These are phyloP conservation scores for Sphaerophoria rueppellii DNA, from an alignment of 2,888 invertebrate genomes.

Conservation along the genomic window DNA sequence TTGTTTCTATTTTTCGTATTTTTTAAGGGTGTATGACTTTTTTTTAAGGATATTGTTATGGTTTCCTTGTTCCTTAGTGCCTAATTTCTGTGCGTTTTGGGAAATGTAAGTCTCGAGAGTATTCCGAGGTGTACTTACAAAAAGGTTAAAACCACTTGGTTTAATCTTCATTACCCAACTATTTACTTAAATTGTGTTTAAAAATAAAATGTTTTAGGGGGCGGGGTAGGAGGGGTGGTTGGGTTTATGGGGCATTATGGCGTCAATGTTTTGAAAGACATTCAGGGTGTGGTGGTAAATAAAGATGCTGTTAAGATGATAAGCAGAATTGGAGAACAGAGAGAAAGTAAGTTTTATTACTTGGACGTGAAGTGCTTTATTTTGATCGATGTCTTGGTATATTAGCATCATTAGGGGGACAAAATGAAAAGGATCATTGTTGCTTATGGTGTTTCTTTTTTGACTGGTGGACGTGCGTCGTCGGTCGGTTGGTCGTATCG, in stretches of 20 bases:
- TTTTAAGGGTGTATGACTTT: neutral
- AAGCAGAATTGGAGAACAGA: slow-evolving; percentile 56
- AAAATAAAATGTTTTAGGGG: slow-evolving; percentile 1
- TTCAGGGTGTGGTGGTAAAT: slow-evolving; percentile 12
- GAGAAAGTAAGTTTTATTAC: slow-evolving; percentile 54
- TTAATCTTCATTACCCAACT: slow-evolving; percentile 64
- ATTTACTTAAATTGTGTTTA: slow-evolving; percentile 58
- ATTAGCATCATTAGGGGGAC: slow-evolving; percentile 51
- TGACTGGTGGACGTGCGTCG: neutral
- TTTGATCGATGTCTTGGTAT: slow-evolving; percentile 60
- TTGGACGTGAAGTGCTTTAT: slow-evolving; percentile 62
- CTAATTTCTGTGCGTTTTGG: neutral
- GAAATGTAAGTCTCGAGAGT: neutral
- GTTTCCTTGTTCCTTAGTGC: slow-evolving; percentile 42
- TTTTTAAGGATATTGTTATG: slow-evolving; percentile 10
- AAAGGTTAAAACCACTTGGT: slow-evolving; percentile 64
- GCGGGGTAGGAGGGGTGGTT: neutral
- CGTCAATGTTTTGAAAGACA: no score
- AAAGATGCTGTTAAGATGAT: slow-evolving; percentile 51
- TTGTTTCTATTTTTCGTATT: slow-evolving; percentile 34
- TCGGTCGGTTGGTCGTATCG: neutral
- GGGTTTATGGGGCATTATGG: no score
- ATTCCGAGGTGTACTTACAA: slow-evolving; percentile 7
- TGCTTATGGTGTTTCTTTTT: slow-evolving; percentile 11
- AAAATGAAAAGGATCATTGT: slow-evolving; percentile 42